Evolutionary conservation across 2,888 invertebrate species (phyloP), one percentile per base, ranked within the genome.

Genomic region (Cheiracanthium punctorium): DNA sequence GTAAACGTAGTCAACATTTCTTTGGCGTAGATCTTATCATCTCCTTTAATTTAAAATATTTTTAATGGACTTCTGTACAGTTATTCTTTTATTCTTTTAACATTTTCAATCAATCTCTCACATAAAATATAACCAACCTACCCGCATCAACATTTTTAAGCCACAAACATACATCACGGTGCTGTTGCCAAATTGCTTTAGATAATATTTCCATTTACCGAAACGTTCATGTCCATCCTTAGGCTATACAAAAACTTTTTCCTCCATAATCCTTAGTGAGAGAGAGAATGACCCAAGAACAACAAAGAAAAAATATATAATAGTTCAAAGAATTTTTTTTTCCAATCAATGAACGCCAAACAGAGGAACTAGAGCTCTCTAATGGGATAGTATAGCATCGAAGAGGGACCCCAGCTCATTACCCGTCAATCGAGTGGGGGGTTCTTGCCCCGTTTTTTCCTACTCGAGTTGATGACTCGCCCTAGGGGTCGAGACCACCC

Each of bases 401-500:
- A 76, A 75, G 69, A 71, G 30, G 41, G 24, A 69, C 74, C 76
- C 70, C 32, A 48, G 84, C 84, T 85, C 84, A 79, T 85, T 85
- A 85, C 79, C 74, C 74, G 79, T 79, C 74, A 85, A 79, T 79
- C 73, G 79, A 85, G n/a, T n/a, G 76, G 28, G 17, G 48, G 58
- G 20, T n/a, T 30, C 48, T 43, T 5, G n/a, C 17, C 41, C 24
- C 43, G n/a, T 33, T 43, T n/a, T 12, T 37, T 12, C 48, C 84
- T 73, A 77, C 84, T 85, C 43, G 58, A 85, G 79, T 41, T 85
- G 84, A 85, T 85, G 84, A 85, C 79, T 52, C 69, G 84, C 84
- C 84, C 70, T 70, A 85, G 84, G 84, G 82, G 77, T 69, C 82
- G 37, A 58, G 67, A 72, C 82, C 82, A 71, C 76, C 82, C 76